phyloP scores from a whole-genome alignment of 1,140 invertebrate genomes.

The Eumaeus atala region DNA sequence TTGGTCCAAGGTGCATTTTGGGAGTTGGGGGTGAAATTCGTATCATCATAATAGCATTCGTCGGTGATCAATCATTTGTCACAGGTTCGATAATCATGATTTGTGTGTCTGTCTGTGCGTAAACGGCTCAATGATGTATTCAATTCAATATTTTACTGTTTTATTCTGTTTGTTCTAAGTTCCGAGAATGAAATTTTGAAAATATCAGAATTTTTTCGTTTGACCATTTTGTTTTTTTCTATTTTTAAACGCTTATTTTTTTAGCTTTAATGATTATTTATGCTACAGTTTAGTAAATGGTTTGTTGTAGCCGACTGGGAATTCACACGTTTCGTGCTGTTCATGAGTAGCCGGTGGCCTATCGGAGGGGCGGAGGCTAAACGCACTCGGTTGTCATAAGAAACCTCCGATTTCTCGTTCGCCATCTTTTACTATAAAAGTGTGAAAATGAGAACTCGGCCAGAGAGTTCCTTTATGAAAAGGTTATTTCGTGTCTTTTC shows the following conservation, averaged over 20 bases:
- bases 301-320: too few relatives aligned
- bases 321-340: too few relatives aligned
- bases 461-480: too few relatives aligned
- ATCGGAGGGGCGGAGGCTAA: too few relatives aligned
- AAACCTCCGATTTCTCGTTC: too few relatives aligned
- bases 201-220: neutral
- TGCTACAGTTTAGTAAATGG: neutral
- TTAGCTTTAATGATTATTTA: too few relatives aligned
- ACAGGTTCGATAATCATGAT: conserved; percentile 47
- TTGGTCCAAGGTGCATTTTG: conserved; percentile 19
- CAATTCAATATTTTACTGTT: conserved; percentile 2
- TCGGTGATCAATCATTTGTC: conserved; percentile 51
- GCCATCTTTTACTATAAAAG: too few relatives aligned
- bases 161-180: neutral
- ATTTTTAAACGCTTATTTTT: neutral
- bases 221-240: neutral
- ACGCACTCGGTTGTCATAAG: too few relatives aligned
- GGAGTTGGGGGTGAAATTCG: conserved; percentile 4
- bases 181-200: neutral
- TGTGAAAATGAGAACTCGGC: too few relatives aligned
- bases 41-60: conserved; percentile 37
- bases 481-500: too few relatives aligned
- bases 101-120: conserved; percentile 46
- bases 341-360: too few relatives aligned
- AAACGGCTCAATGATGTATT: conserved; percentile 22